Evolutionary conservation across 2,888 invertebrate genomes (phyloP).

Genomic region (Leuctra nigra): DNA sequence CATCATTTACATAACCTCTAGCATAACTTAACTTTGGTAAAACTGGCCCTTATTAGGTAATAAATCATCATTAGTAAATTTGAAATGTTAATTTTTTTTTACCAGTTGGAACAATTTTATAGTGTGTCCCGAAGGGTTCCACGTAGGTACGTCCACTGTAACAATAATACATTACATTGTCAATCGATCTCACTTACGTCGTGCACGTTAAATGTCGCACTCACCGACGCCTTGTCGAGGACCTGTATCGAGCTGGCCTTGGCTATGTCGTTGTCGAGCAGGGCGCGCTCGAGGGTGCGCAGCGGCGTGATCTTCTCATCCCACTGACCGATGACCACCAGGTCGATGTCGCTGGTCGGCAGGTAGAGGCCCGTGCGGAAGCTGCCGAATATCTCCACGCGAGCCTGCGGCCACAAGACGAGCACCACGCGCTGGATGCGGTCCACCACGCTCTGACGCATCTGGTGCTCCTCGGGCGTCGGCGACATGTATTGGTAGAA

Average conservation of each 20-base stretch:
- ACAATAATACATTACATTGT: no score
- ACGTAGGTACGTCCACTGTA: no score
- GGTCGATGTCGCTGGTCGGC: conserved; percentile 81
- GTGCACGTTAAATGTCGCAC: no score
- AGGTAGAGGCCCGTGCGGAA: conserved; percentile 96
- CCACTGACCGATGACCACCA: conserved; percentile 79
- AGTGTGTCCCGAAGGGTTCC: no score
- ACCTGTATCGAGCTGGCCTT: conserved; percentile 89
- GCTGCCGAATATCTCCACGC: conserved; percentile 96
- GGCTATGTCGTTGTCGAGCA: conserved; percentile 83
- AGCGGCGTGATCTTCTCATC: conserved; percentile 70
- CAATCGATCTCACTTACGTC: no score
- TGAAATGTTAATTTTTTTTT: no score
- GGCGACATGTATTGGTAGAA: conserved; percentile 94
- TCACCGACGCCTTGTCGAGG: conserved; percentile 90
- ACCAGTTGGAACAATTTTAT: no score
- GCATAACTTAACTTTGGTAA: no score
- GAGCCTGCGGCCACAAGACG: conserved; percentile 86
- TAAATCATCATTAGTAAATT: no score
- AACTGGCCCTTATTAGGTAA: no score
- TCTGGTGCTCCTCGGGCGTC: conserved; percentile 81
- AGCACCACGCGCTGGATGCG: conserved; percentile 83
- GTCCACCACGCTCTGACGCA: conserved; percentile 82
- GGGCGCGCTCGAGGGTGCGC: conserved; percentile 83
- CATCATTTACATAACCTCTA: no score